Conservation (phyloP, 2,888 invertebrate genomes). For the Drosophila yooni region DNA sequence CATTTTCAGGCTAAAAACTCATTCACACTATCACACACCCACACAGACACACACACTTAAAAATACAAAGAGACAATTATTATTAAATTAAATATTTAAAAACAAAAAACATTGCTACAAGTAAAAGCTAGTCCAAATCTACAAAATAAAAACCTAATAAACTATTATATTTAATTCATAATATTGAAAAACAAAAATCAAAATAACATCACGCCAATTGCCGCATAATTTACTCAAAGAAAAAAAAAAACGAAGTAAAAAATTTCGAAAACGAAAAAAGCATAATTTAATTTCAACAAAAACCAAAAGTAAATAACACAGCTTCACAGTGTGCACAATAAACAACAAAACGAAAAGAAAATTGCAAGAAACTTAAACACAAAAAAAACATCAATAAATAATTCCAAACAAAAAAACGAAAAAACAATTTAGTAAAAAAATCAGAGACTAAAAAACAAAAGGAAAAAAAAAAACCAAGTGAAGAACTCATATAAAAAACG, state of each 20-base stretch:
- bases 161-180: conserved; percentile 57
- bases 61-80: conserved; percentile 56
- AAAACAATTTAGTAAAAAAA: conserved; percentile 47
- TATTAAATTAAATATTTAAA: conserved; percentile 48
- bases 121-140: conserved; percentile 78
- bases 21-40: conserved; percentile 27
- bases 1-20: conserved; percentile 46
- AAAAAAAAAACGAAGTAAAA: conserved; percentile 25
- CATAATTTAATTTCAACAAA: conserved; percentile 40
- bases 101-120: conserved; percentile 59
- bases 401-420: conserved; percentile 34
- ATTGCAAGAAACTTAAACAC: conserved; percentile 21
- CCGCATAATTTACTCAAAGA: conserved; percentile 61
- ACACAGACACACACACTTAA: conserved; percentile 13
- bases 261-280: conserved; percentile 43
- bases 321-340: conserved; percentile 79
- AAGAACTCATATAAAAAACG: conserved; percentile 51
- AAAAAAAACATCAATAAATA: conserved; percentile 33
- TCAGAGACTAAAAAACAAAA: conserved; percentile 36
- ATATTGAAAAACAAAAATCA: conserved; percentile 41
- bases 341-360: conserved; percentile 44
- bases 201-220: conserved; percentile 70
- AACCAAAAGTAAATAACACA: conserved; percentile 59
- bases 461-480: conserved; percentile 25
- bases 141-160: conserved; percentile 51